These are phyloP conservation scores for Agrochola circellaris DNA, from an alignment of 2,888 invertebrate genomes.

Conservation along the genomic window DNA sequence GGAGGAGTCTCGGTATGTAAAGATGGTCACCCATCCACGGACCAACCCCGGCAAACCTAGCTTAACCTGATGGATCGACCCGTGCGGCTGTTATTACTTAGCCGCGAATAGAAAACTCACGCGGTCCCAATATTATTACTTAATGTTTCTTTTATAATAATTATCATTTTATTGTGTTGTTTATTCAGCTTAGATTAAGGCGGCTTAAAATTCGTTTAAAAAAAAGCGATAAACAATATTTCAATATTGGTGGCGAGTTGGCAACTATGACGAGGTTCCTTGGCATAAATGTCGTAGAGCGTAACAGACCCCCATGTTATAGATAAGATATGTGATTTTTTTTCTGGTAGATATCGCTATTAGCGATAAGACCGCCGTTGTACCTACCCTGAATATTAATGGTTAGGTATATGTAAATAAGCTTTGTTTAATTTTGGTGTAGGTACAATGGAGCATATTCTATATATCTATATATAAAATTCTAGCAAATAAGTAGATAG, in stretches of 20 bases:
- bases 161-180: not conserved
- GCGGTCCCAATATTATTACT: not conserved
- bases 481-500: not conserved
- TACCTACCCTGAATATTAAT: no score
- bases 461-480: not conserved
- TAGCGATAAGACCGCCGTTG: not conserved
- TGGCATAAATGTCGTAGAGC: not conserved
- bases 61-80: no score
- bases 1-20: no score
- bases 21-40: no score
- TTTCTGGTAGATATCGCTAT: not conserved
- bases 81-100: no score
- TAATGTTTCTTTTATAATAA: slow-evolving; percentile 6
- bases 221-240: no score
- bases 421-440: not conserved
- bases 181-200: no score
- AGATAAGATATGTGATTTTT: not conserved
- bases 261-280: not conserved
- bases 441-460: not conserved
- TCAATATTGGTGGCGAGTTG: no score
- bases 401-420: not conserved
- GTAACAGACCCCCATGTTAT: no score
- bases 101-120: no score
- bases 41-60: no score
- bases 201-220: no score